Evolutionary conservation across 2,888 invertebrate species (phyloP), one percentile per base, ranked within the genome.

Genomic region (Oscheius sp.): DNA sequence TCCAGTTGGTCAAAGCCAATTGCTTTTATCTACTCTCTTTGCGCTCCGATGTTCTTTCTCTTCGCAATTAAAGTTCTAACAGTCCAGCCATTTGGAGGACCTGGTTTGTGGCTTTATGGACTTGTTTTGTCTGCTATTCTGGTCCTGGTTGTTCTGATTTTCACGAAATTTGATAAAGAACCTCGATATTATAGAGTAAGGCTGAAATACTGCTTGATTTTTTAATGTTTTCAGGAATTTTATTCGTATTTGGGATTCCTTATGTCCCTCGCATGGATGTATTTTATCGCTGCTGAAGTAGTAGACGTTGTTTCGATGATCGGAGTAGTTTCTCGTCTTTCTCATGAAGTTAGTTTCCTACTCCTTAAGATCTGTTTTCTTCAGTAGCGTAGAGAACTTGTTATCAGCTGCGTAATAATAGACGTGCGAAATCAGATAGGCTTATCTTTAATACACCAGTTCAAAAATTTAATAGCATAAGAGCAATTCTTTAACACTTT

Each of bases 201-300:
- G n/a, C n/a, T n/a, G n/a, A n/a, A n/a, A n/a, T n/a, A n/a, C n/a
- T n/a, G n/a, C n/a, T n/a, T n/a, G n/a, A n/a, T n/a, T n/a, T n/a
- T n/a, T n/a, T n/a, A n/a, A n/a, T n/a, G n/a, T 6, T 63, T 77
- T 54, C 64, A 81, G 82, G 71, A 73, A 67, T 61, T 78, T 24
- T 73, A 74, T 54, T 73, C 78, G 14, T 90, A 90, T 82, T 74
- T 89, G 12, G 90, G 90, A 59, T 91, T 91, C 85, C 71, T 88
- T n/a, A 87, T 88, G 45, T 89, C 90, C 38, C 89, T 91, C 67
- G 84, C 90, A 33, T 89, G 90, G 85, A 90, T 91, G 51, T 90
- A 90, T 83, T 83, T 88, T 44, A 86, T 90, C 24, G 90, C 91
- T 30, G 88, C 88, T 75, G 91, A 91, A 86, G 89, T 91, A 57